Conservation (phyloP, 2,888 invertebrate genomes). For the Lithophane ornitopus region DNA sequence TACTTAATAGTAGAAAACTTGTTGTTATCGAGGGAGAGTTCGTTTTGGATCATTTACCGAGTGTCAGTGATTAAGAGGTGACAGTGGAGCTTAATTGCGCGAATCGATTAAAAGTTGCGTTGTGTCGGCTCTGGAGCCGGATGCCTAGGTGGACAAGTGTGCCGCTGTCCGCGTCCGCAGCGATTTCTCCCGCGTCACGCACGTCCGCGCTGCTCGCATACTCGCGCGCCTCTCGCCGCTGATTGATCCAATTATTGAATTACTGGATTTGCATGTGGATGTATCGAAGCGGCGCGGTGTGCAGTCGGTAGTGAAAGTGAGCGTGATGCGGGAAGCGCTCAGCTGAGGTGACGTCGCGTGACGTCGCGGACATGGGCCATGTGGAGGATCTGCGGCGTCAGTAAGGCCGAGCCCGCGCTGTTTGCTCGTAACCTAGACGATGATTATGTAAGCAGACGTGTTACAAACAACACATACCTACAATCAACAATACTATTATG, state of each 20-base stretch:
- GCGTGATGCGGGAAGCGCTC: conserved; percentile 80
- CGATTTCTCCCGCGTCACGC: conserved; percentile 89
- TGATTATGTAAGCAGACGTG: conserved; percentile 84
- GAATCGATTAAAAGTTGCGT: conserved; percentile 65
- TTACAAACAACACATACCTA: conserved; percentile 54
- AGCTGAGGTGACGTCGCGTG: conserved; percentile 81
- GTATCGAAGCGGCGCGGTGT: conserved; percentile 58
- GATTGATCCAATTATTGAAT: conserved; percentile 81
- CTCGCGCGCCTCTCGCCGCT: conserved; percentile 74
- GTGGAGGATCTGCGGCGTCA: conserved; percentile 90
- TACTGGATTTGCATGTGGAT: conserved; percentile 79
- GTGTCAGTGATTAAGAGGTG: conserved; percentile 67
- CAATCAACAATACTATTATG: conserved; percentile 53
- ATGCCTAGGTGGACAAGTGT: conserved; percentile 81
- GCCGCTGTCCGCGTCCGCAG: conserved; percentile 76
- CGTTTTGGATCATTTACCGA: conserved; percentile 61
- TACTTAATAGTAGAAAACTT: conserved; percentile 64
- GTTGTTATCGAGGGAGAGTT: conserved; percentile 66
- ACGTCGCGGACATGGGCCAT: conserved; percentile 88
- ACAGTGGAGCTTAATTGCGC: conserved; percentile 59
- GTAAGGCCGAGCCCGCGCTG: conserved; percentile 86
- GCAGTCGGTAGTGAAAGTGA: conserved; percentile 84
- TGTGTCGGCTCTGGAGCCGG: conserved; percentile 77
- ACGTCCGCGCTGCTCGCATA: conserved; percentile 80
- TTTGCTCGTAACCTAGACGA: conserved; percentile 80